Evolutionary conservation across 1,140 invertebrate genomes (phyloP).

Genomic region (Penaeus indicus): DNA sequence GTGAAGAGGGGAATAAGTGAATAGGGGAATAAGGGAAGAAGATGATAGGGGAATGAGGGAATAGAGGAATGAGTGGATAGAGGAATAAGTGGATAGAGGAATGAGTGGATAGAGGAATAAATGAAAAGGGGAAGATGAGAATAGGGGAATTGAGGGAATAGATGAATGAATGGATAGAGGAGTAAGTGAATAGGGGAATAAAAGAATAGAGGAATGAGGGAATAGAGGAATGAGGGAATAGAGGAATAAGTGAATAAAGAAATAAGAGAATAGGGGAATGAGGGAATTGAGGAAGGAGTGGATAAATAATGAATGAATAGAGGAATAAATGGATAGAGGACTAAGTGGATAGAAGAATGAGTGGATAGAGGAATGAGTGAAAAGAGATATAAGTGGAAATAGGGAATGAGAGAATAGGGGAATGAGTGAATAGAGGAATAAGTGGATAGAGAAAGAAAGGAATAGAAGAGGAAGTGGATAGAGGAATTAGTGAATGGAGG

Average conservation of each 20-base stretch:
- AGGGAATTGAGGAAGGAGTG: neutral
- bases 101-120: too few relatives aligned
- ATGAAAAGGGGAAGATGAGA: too few relatives aligned
- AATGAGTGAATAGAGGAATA: neutral
- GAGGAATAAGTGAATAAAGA: neutral
- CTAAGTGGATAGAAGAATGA: neutral
- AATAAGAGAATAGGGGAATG: neutral
- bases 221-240: neutral
- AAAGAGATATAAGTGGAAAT: neutral
- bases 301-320: neutral
- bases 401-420: constrained; percentile 1
- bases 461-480: neutral
- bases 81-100: too few relatives aligned
- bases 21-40: too few relatives aligned
- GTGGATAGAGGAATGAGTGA: neutral
- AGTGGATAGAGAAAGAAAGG: neutral
- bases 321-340: too few relatives aligned
- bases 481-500: neutral
- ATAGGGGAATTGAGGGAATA: too few relatives aligned
- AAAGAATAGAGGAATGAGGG: too few relatives aligned
- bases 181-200: neutral
- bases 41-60: too few relatives aligned
- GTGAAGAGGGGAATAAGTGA: too few relatives aligned
- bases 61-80: too few relatives aligned
- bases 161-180: too few relatives aligned